Base-by-base conservation (phyloP, 2,888 invertebrate species). In the Dasysyrphus albostriatus region DNA sequence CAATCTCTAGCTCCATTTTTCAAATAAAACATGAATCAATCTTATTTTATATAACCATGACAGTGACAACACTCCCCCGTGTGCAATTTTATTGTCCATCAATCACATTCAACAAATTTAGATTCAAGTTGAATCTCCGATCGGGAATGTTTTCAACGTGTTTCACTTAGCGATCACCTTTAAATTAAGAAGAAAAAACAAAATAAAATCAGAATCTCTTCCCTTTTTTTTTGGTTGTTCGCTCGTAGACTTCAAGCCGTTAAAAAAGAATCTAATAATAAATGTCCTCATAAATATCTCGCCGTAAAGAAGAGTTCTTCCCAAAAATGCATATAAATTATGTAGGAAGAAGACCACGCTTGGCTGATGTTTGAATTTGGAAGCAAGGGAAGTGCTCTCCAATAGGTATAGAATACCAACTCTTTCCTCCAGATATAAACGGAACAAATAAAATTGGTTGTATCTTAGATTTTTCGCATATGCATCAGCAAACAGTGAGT, bases 251-350 rank as follows among this genome's bases (percentile, higher is more conserved):
- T 42, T 39, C 16, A 42, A 19, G 39, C 69, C 12, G 49, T 49
- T 24, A 69, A 56, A 75, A 75, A 72, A 65, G 29, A 73, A 24
- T 85, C 85, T 85, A 85, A 85, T 85, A 85, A 85, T 85, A 82
- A 82, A 82, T 85, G 85, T 78, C 82, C 56, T 73, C 85, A 78
- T 85, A 82, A 82, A 85, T 85, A 73, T 85, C 69, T 56, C 24
- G 37, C 61, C 69, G 74, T 73, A 69, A 67, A 67, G 42, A 74
- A 58, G 32, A 47, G 16, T 37, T 54, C 69, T 54, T 51, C 37
- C 56, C 19, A 32, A 78, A 83, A 74, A 69, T 47, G 29, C 67
- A 24, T 74, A 83, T 83, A 78, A 78, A 78, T 83, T 83, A 73
- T 14, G 14, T 32, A 47, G 12, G 51, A 34, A 59, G 42, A 74